Evolutionary conservation across 1,140 invertebrate genomes (phyloP).

Genomic region (Neotoxoptera formosana): DNA sequence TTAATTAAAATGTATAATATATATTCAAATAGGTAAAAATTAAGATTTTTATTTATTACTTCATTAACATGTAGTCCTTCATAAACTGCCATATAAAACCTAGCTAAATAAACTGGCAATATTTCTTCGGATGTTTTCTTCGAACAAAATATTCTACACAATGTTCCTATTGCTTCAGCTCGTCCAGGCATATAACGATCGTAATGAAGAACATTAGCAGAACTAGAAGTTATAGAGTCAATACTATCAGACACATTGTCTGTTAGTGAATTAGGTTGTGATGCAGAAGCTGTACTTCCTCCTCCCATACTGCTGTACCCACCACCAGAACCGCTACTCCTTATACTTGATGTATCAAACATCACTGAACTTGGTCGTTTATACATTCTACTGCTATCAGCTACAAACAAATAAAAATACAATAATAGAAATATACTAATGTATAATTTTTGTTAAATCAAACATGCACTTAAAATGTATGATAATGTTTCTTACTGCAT

Average conservation of each 20-base stretch:
- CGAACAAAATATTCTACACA: constrained; percentile 95
- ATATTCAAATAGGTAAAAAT: background rate
- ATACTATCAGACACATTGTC: constrained; percentile 59
- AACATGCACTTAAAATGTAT: background rate
- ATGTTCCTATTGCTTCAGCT: constrained; percentile 92
- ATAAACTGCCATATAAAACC: constrained; percentile 92
- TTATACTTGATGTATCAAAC: constrained; percentile 58
- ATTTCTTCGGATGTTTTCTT: constrained; percentile 97
- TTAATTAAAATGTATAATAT: constrained; percentile 8
- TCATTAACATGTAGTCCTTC: constrained; percentile 80
- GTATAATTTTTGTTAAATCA: background rate
- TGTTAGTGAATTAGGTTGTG: constrained; percentile 61
- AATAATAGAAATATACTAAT: background rate
- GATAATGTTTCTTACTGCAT: background rate
- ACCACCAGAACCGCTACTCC: constrained; percentile 51
- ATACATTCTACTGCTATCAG: constrained; percentile 26
- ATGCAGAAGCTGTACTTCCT: constrained; percentile 59
- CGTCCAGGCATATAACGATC: constrained; percentile 83
- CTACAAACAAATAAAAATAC: background rate
- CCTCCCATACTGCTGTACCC: constrained; percentile 56
- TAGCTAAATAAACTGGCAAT: constrained; percentile 89
- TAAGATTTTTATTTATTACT: constrained; percentile 61
- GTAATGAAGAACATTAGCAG: constrained; percentile 62
- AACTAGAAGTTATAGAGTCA: constrained; percentile 58
- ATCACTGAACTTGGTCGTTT: constrained; percentile 59